These are phyloP conservation scores for Coracias cyanogaster DNA, from an alignment of 2,797 vertebrate genomes.

Conservation along the genomic window DNA sequence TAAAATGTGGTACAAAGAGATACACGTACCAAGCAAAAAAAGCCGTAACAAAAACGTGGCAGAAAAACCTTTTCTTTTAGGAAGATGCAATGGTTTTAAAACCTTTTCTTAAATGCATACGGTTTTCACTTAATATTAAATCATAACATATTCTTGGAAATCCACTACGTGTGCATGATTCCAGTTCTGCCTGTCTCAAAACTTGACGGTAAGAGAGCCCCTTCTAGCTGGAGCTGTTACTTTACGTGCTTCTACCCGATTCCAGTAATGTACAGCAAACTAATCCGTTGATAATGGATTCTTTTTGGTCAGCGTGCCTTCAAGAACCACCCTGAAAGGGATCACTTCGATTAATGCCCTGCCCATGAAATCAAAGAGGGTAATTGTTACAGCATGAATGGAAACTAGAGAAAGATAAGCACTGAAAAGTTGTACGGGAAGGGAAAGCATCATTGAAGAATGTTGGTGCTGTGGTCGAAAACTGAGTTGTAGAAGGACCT, in stretches of 20 bases:
- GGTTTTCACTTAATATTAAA: background rate
- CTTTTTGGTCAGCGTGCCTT: conserved; percentile 7
- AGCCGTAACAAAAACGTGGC: background rate
- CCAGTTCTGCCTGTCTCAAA: background rate
- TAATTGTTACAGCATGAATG: conserved; percentile 26
- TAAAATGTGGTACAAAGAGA: background rate
- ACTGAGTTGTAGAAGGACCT: background rate
- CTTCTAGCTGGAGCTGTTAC: background rate
- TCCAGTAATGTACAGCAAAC: background rate
- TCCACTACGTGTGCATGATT: background rate
- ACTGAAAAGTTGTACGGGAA: background rate
- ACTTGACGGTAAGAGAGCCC: background rate
- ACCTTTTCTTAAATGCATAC: background rate
- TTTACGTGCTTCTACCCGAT: background rate
- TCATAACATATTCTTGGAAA: background rate
- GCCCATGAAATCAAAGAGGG: conserved; percentile 32
- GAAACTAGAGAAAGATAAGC: background rate
- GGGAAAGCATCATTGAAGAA: background rate
- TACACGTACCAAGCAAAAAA: too few relatives aligned
- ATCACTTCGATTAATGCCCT: background rate
- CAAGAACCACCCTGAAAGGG: conserved; percentile 37
- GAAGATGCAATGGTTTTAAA: background rate
- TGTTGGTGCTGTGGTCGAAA: background rate
- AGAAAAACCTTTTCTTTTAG: background rate
- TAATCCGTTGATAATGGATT: conserved; percentile 52